A percentile compares a stretch with the other conserved stretches of the same genome.
Conservation (phyloP, 2,888 invertebrate genomes). For the Thymelicus lineola region DNA sequence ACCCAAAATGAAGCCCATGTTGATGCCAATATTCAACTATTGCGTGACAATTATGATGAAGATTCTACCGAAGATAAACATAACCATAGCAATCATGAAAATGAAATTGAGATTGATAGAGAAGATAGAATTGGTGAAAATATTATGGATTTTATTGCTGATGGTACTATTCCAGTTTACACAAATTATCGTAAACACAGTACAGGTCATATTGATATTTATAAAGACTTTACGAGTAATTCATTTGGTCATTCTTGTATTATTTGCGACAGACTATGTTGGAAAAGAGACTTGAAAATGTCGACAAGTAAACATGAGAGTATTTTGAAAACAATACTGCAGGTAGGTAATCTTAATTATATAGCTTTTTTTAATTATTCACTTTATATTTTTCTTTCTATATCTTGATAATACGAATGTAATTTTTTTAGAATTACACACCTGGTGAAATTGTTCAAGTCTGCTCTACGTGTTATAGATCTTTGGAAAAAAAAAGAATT, state of each 20-base stretch:
- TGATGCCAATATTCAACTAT: slow-evolving; percentile 48
- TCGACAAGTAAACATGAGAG: slow-evolving; percentile 45
- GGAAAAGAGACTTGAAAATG: slow-evolving; percentile 44
- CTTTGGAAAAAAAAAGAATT: slow-evolving; percentile 22
- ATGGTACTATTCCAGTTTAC: slow-evolving; percentile 49
- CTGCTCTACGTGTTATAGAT: slow-evolving; percentile 45
- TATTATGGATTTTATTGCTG: slow-evolving; percentile 48
- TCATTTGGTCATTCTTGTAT: slow-evolving; percentile 47
- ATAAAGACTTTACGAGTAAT: slow-evolving; percentile 42
- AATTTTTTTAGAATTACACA: slow-evolving; percentile 45
- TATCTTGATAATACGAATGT: slow-evolving; percentile 42
- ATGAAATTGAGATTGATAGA: slow-evolving; percentile 45
- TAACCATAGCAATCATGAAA: slow-evolving; percentile 47
- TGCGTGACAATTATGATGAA: slow-evolving; percentile 47
- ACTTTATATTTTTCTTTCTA: slow-evolving; percentile 43
- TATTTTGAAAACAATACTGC: slow-evolving; percentile 46
- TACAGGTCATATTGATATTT: slow-evolving; percentile 44
- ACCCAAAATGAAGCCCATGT: slow-evolving; percentile 45
- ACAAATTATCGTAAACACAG: slow-evolving; percentile 47
- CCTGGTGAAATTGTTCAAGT: slow-evolving; percentile 44
- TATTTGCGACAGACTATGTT: slow-evolving; percentile 48
- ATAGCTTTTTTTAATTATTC: slow-evolving; percentile 37
- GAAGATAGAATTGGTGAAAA: slow-evolving; percentile 47
- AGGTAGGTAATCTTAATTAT: slow-evolving; percentile 38
- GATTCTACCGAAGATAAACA: slow-evolving; percentile 49